phyloP scores from a whole-genome alignment of 2,888 invertebrate species.

The Ectemnius cavifrons region DNA sequence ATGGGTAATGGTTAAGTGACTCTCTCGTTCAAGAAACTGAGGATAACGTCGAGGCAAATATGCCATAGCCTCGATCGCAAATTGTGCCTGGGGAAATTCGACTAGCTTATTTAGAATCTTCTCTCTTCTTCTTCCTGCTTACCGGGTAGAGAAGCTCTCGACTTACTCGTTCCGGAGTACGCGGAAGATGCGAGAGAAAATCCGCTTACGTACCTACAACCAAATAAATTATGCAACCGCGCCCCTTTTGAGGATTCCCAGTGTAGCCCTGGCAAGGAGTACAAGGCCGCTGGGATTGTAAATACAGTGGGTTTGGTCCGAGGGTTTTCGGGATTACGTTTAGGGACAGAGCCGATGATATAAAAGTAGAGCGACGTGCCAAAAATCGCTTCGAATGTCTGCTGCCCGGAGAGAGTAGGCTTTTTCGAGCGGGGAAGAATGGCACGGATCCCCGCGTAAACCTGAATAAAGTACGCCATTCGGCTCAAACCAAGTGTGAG shows the following conservation, averaged over 20 bases:
- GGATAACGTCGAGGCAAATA: no score
- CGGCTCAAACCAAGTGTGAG: conserved; percentile 5
- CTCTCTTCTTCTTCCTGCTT: no score
- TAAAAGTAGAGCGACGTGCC: conserved; percentile 2
- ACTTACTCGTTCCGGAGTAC: neutral
- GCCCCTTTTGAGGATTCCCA: neutral
- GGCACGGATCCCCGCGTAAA: neutral
- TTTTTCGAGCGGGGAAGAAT: neutral
- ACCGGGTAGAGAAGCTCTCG: no score
- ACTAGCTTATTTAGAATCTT: no score
- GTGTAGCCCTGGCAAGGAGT: neutral
- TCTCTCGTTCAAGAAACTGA: neutral
- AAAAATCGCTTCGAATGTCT: neutral
- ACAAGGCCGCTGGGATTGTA: neutral
- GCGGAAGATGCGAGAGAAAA: conserved; percentile 1
- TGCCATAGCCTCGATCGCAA: no score
- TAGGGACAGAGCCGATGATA: conserved; percentile 1
- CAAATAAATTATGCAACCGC: conserved; percentile 2
- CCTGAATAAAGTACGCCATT: conserved; percentile 9
- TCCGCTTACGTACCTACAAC: conserved; percentile 5
- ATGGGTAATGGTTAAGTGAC: neutral
- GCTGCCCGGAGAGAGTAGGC: neutral
- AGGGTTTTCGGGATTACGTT: neutral
- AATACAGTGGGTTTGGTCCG: neutral
- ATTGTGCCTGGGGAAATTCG: no score